Conservation (phyloP, 2,113 vertebrate species). For the Paradoxurus hermaphroditus region DNA sequence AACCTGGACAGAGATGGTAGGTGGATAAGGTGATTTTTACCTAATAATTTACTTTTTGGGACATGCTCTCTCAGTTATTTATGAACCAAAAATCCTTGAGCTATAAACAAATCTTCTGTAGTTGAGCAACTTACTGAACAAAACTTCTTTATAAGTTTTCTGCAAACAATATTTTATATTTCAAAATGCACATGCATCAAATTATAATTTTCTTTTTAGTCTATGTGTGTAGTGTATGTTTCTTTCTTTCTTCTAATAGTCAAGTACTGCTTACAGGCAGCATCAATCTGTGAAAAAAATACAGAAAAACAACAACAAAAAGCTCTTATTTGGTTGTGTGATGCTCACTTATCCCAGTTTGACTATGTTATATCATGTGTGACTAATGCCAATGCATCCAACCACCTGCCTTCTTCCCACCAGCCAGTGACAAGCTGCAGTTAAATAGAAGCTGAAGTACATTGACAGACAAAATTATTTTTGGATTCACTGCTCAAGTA, state of each 20-base stretch:
- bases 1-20: neutral
- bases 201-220: neutral
- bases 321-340: constrained; percentile 8
- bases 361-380: neutral
- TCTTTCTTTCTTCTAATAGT: neutral
- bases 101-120: neutral
- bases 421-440: neutral
- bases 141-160: neutral
- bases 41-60: neutral
- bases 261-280: neutral
- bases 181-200: neutral
- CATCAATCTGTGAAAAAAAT: neutral
- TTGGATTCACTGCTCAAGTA: constrained; percentile 3
- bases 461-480: constrained; percentile 31
- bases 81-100: neutral
- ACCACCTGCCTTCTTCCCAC: neutral
- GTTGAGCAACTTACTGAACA: neutral
- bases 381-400: neutral
- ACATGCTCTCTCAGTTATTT: neutral
- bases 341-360: neutral
- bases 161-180: neutral
- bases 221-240: neutral
- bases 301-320: neutral
- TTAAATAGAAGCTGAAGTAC: neutral
- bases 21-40: neutral